These are phyloP conservation scores for Notodromas monacha DNA, from an alignment of 2,888 invertebrate genomes.

Conservation along the genomic window DNA sequence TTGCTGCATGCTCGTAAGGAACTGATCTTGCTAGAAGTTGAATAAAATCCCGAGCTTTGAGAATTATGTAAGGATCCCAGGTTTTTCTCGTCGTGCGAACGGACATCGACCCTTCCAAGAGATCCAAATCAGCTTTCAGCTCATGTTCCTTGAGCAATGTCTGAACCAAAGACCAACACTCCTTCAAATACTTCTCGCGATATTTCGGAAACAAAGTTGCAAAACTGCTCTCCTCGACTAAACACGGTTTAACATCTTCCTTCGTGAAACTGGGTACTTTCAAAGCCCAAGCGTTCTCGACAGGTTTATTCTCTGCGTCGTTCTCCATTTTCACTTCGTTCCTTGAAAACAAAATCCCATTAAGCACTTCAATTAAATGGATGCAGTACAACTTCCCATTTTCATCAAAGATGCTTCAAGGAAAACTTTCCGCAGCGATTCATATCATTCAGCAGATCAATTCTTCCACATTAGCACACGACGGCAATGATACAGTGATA, in stretches of 20 bases:
- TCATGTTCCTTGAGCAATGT: constrained; percentile 43
- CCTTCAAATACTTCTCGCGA: constrained; percentile 68
- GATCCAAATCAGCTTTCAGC: constrained; percentile 54
- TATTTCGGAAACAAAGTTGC: constrained; percentile 90
- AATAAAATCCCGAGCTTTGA: constrained; percentile 83
- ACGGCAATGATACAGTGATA: too few relatives aligned
- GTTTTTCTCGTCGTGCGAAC: constrained; percentile 83
- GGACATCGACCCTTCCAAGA: constrained; percentile 71
- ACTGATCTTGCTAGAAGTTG: constrained; percentile 79
- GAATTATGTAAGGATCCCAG: constrained; percentile 88
- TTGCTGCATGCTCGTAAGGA: constrained; percentile 71
- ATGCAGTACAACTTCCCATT: too few relatives aligned
- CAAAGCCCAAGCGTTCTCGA: constrained; percentile 55
- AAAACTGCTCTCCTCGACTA: constrained; percentile 77
- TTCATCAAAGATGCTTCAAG: too few relatives aligned
- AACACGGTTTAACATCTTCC: constrained; percentile 55
- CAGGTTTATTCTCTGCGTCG: constrained; percentile 19
- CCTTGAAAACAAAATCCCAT: too few relatives aligned
- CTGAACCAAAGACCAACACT: constrained; percentile 79
- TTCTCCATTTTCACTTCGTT: too few relatives aligned
- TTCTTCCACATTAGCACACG: too few relatives aligned
- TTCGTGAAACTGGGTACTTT: constrained; percentile 56
- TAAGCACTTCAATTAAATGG: too few relatives aligned
- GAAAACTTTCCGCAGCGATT: too few relatives aligned
- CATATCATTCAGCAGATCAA: too few relatives aligned